Conservation (phyloP, 2,888 invertebrate species). For the Leptopilina syphax region DNA sequence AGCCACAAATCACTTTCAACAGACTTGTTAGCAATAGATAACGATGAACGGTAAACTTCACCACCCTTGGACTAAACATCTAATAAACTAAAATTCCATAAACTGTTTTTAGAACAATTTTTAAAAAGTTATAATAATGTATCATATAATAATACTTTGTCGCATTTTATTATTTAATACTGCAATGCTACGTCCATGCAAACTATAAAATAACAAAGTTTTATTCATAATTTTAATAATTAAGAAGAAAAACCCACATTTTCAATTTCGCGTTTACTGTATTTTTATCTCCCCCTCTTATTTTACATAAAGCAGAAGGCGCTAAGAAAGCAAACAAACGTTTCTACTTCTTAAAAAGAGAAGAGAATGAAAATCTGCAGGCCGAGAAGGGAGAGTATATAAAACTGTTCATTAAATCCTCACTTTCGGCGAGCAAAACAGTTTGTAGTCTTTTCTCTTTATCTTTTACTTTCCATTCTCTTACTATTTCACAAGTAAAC, state of each 20-base stretch:
- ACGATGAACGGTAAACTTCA: not conserved
- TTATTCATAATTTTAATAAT: too few relatives aligned
- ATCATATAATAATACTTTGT: too few relatives aligned
- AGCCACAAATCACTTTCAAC: conserved; percentile 1
- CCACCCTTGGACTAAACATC: not conserved
- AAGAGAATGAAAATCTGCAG: conserved; percentile 22
- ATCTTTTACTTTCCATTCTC: not conserved
- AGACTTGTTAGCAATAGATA: conserved; percentile 7
- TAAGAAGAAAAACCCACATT: not conserved
- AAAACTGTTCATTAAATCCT: not conserved
- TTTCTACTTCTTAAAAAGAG: conserved; percentile 18
- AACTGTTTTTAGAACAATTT: not conserved
- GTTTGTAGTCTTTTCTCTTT: not conserved
- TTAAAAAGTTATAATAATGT: too few relatives aligned
- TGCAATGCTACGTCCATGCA: too few relatives aligned
- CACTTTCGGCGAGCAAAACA: conserved; percentile 2
- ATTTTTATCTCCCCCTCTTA: not conserved
- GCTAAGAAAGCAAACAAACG: conserved; percentile 24
- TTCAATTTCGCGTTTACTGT: not conserved
- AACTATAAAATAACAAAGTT: too few relatives aligned
- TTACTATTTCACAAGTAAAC: not conserved
- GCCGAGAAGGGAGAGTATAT: not conserved
- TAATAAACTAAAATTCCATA: not conserved
- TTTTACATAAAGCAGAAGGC: conserved; percentile 7
- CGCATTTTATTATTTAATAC: too few relatives aligned